A percentile compares a stretch with the other conserved stretches of the same genome.
Evolutionary conservation across 2,888 invertebrate genomes (phyloP).

Genomic region (Lapara coniferarum): DNA sequence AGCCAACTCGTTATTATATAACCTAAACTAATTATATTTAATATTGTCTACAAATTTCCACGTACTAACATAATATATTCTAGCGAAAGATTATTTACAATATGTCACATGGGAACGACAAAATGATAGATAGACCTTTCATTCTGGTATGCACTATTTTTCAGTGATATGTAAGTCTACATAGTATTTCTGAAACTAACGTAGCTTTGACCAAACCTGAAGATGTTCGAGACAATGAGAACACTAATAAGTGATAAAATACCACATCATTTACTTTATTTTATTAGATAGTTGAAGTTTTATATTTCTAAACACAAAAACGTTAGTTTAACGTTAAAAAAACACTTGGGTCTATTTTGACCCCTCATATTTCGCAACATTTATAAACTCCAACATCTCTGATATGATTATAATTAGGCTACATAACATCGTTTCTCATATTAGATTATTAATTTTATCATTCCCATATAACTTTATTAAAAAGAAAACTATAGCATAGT

Average conservation of each 20-base stretch:
- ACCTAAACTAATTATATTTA: conserved; percentile 43
- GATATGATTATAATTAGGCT: background rate
- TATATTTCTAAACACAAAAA: no score
- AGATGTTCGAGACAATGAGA: no score
- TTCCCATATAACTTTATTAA: conserved; percentile 32
- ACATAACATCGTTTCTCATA: background rate
- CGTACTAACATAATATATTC: conserved; percentile 50
- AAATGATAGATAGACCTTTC: background rate
- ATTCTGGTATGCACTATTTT: background rate
- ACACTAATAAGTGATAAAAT: background rate
- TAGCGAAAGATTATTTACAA: conserved; percentile 70
- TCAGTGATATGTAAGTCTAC: conserved; percentile 1
- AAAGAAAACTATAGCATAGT: conserved; percentile 69
- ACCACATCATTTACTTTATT: background rate
- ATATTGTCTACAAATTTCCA: conserved; percentile 77
- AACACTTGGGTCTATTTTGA: no score
- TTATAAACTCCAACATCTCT: background rate
- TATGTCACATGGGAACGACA: conserved; percentile 29
- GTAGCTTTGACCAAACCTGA: no score
- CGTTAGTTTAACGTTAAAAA: no score
- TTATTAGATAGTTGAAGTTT: no score
- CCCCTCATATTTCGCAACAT: background rate
- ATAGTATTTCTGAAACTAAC: background rate
- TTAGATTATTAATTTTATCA: background rate
- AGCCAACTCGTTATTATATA: background rate